Evolutionary conservation across 2,113 vertebrate species (phyloP).

Genomic region (Ivindomyrus marchei): DNA sequence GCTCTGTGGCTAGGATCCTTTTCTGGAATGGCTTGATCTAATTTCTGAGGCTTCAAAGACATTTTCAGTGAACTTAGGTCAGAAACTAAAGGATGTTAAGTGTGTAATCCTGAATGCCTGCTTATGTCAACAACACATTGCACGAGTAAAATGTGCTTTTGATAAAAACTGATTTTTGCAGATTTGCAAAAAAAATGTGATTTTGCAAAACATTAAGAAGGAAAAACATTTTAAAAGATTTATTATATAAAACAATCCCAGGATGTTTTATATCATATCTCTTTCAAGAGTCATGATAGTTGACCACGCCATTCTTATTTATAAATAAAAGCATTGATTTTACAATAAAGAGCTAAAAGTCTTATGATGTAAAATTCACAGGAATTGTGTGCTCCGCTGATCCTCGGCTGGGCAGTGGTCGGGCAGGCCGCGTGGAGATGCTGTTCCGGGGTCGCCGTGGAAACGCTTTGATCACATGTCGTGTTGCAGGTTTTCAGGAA

Average conservation of each 20-base stretch:
- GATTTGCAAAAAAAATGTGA: neutral
- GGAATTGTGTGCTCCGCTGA: too few species aligned
- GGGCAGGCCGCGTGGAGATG: neutral
- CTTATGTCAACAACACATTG: neutral
- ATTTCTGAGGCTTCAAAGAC: neutral
- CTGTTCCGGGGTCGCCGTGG: neutral
- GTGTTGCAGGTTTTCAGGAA: conserved; percentile 64
- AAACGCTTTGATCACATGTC: conserved; percentile 43
- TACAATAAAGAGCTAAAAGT: neutral
- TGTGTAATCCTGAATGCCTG: neutral
- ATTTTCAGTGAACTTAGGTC: neutral
- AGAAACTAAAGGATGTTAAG: neutral
- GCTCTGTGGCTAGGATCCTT: neutral
- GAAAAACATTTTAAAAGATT: neutral
- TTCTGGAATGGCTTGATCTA: neutral
- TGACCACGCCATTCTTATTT: neutral
- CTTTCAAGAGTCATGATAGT: neutral
- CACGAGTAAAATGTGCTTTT: neutral
- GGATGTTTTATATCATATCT: neutral
- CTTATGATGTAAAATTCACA: neutral
- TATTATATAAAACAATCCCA: neutral
- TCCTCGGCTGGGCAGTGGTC: neutral
- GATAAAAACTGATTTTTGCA: neutral
- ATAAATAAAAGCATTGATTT: neutral
- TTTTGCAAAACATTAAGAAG: neutral